These are phyloP conservation scores for Lingula anatina DNA, from an alignment of 2,888 invertebrate genomes.

Conservation along the genomic window DNA sequence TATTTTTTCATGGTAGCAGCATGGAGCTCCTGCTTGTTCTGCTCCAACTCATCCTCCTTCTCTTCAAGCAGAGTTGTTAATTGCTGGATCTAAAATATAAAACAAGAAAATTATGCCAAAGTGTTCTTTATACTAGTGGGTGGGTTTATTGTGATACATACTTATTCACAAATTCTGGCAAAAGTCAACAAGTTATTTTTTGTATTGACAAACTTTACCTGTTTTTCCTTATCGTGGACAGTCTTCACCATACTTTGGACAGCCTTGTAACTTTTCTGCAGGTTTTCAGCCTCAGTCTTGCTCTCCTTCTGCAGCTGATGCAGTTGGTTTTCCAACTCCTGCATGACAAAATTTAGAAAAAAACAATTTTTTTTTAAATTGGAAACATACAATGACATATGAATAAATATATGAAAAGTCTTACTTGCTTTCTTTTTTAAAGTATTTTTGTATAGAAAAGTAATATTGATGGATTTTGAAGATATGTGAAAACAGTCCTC, in stretches of 20 bases:
- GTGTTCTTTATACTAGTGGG: too few relatives aligned
- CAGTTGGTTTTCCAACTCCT: constrained; percentile 10
- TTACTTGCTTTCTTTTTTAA: too few relatives aligned
- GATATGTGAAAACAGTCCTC: too few relatives aligned
- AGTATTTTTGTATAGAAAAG: too few relatives aligned
- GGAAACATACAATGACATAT: too few relatives aligned
- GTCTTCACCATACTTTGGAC: constrained; percentile 17
- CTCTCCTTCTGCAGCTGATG: constrained; percentile 11
- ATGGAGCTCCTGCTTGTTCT: constrained; percentile 16
- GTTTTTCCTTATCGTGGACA: constrained; percentile 16
- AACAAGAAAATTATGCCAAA: too few relatives aligned
- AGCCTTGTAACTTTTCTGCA: constrained; percentile 13
- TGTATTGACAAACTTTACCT: constrained; percentile 12
- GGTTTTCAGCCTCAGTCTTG: constrained; percentile 11
- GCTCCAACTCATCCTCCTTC: constrained; percentile 13
- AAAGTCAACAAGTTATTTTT: too few relatives aligned
- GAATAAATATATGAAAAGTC: too few relatives aligned
- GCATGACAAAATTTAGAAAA: not conserved
- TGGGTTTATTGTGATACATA: too few relatives aligned
- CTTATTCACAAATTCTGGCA: too few relatives aligned
- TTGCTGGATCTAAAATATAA: constrained; percentile 11
- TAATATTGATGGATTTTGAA: too few relatives aligned
- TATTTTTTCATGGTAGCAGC: constrained; percentile 20
- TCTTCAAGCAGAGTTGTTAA: constrained; percentile 13
- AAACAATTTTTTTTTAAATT: not conserved